Evolutionary conservation across 2,797 vertebrate genomes (phyloP), one percentile per base, ranked within the genome.

Genomic region (Echeneis naucrates): DNA sequence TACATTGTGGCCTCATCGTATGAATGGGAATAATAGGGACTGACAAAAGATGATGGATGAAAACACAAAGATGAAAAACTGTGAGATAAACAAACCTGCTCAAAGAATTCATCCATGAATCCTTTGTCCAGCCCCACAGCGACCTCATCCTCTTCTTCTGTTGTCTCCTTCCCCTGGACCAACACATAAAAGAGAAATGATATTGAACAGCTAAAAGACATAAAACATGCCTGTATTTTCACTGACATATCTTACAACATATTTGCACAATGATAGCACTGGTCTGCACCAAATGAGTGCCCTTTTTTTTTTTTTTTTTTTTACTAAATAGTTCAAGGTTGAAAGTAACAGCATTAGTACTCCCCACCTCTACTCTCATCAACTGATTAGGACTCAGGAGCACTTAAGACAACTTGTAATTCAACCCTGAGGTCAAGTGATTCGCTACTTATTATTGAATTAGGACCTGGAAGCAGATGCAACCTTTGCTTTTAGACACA

Each of bases 101-200:
- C 97, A 32, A 99, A 99, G 95, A 99, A 99, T 85, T 98, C 97
- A 0, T 98, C 97, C 97, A 99, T 98, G 72, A 98, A 99, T 84
- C 94, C 97, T 80, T 97, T 96, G 78, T 98, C 97, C 94, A 98
- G 91, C 0, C 95, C 95, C 73, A 98, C 96, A 0, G 95, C 92
- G 35, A 99, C 96, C 77, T 98, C 97, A 48, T 98, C 97, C 8
- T 98, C 96, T 1, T 98, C 97, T 0, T 97, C 97, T 0, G 94
- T 94, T 0, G 94, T 95, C 90, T 97, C 97, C 91, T 98, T 98
- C 2, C 95, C 96, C 97, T 98, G 90, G 27, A 81, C 0, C 3
- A 30, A 30, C 30, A 78, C 8, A 85, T 32, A 74, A 11, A 50
- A 56, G 16, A 48, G 6, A 7, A 68, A 12, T 37, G 6, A 63